Evolutionary conservation across 2,113 vertebrate genomes (phyloP), one percentile per base, ranked within the genome.

Genomic region (Podiceps cristatus): DNA sequence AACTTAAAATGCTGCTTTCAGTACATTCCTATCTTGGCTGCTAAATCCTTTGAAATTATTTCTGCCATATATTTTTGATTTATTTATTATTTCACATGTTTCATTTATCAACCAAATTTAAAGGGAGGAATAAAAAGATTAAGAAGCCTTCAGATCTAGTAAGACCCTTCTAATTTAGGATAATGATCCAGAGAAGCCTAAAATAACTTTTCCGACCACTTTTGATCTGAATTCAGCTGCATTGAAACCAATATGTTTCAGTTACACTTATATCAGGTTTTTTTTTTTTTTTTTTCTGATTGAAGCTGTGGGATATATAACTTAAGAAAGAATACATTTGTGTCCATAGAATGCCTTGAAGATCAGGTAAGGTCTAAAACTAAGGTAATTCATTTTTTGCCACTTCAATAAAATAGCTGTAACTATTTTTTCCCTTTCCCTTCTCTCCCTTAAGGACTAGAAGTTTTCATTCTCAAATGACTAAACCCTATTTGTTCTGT

Each of bases 401-500:
- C 77, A 80, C 94, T 94, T 94, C 73, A 92, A 90, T 96, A 96
- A 98, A 98, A 92, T 96, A 93, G 87, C 94, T 93, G 85, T 76
- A 74, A 55, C 37, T 72, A 93, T 73, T 93, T 94, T 90, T 77
- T 29, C 12, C 12, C 59, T 75, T 87, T 76, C 58, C 35, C 75
- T 86, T 85, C 74, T 89, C 75, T 93, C 91, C 93, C 96, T 95
- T 68, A 83, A 98, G 95, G 96, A 98, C 25, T 97, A 97, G 93
- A 98, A 98, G 94, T 98, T 98, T 98, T 97, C 96, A 97, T 97
- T 98, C 98, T 98, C 96, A 80, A 97, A 90, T 58, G 75, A 97
- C 97, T 98, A 98, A 98, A 98, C 97, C 96, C 98, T 98, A 98
- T 98, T 98, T 98, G 98, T 98, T 96, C 98, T 97, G 89, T 84